Percentiles rank a stretch among this genome's conserved stretches.
Conservation (phyloP, 2,113 vertebrate species). For the Cynocephalus volans region DNA sequence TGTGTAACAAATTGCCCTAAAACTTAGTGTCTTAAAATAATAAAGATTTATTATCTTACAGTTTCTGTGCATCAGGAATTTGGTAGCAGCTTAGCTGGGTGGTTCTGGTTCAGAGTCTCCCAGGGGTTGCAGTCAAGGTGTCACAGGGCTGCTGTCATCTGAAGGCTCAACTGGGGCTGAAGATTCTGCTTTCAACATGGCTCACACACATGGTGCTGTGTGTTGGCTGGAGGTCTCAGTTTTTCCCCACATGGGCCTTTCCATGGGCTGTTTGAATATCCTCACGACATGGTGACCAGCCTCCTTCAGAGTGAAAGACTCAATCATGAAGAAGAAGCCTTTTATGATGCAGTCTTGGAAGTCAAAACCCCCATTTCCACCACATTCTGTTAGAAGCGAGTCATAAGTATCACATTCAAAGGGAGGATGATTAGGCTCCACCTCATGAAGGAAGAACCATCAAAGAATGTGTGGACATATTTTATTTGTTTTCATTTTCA, state of each 20-base stretch:
- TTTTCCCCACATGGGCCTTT: neutral
- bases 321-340: neutral
- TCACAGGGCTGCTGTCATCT: neutral
- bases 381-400: neutral
- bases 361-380: neutral
- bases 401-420: neutral
- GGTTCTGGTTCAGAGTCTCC: neutral
- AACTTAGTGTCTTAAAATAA: neutral
- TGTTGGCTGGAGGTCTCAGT: neutral
- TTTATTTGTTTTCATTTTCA: neutral
- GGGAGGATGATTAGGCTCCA: neutral
- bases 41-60: neutral
- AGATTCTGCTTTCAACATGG: neutral
- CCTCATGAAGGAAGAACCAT: neutral
- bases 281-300: accelerated
- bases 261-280: neutral
- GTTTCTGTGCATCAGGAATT: neutral
- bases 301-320: neutral
- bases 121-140: neutral
- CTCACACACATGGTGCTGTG: neutral
- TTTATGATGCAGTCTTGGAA: neutral
- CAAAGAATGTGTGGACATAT: neutral
- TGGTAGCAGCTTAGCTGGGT: neutral
- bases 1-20: neutral
- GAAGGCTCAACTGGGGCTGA: neutral